Conservation (phyloP, 2,888 invertebrate species). For the Machimus rusticus region DNA sequence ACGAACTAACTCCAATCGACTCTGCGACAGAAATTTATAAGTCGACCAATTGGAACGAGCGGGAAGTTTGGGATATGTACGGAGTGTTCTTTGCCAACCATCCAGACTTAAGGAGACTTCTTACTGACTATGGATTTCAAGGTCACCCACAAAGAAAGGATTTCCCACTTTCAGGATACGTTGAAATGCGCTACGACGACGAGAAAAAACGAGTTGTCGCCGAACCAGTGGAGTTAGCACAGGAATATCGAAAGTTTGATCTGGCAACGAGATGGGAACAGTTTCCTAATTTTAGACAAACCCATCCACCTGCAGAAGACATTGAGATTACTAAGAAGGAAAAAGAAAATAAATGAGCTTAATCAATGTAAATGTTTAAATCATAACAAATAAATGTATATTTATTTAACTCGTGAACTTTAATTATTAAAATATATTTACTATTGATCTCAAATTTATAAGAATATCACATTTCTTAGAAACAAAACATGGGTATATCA, state of each 20-base stretch:
- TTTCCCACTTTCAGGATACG: constrained; percentile 92
- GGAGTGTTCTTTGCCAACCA: constrained; percentile 95
- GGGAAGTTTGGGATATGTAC: constrained; percentile 98
- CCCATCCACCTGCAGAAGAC: constrained; percentile 65
- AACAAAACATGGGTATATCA: too few species aligned
- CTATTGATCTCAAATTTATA: too few species aligned
- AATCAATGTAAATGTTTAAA: not conserved
- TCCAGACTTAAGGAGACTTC: constrained; percentile 90
- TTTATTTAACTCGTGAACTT: not conserved
- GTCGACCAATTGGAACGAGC: constrained; percentile 96
- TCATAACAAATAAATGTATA: not conserved
- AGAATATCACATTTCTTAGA: too few species aligned
- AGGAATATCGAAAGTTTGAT: constrained; percentile 95
- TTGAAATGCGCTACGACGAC: constrained; percentile 92
- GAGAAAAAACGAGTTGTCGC: constrained; percentile 90
- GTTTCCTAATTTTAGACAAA: constrained; percentile 82
- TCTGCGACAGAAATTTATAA: constrained; percentile 80
- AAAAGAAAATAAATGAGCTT: not conserved
- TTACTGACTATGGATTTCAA: constrained; percentile 98
- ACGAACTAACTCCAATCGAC: constrained; percentile 93
- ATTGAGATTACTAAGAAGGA: constrained; percentile 60
- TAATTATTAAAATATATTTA: not conserved
- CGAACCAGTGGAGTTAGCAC: constrained; percentile 91
- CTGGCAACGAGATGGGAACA: constrained; percentile 94
- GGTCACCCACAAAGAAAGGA: constrained; percentile 96